These are phyloP conservation scores for Diorhabda elongata DNA, from an alignment of 1,140 invertebrate genomes.

Conservation along the genomic window DNA sequence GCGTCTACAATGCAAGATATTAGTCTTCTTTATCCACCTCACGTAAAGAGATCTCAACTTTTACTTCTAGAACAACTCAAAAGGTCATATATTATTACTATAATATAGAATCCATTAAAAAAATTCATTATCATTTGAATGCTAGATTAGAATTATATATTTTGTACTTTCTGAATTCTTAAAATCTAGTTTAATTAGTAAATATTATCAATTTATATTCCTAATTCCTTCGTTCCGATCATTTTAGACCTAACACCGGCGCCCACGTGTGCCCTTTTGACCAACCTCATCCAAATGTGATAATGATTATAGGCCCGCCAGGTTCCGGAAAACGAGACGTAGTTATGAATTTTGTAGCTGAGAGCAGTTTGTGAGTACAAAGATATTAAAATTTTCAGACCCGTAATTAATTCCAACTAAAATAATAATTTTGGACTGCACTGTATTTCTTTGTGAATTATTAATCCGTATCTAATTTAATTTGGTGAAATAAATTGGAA, in stretches of 20 bases:
- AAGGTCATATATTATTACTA: not conserved
- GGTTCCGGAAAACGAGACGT: slow-evolving; percentile 24
- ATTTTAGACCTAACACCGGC: slow-evolving; percentile 19
- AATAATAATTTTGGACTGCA: slow-evolving; percentile 13
- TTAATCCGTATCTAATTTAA: too few relatives aligned
- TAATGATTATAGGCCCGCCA: slow-evolving; percentile 34
- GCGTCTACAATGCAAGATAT: not conserved
- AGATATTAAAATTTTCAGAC: too few relatives aligned
- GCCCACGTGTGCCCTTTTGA: slow-evolving; percentile 28
- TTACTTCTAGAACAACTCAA: not conserved
- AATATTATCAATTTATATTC: too few relatives aligned
- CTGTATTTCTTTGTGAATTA: too few relatives aligned
- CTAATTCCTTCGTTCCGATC: not conserved
- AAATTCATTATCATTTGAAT: too few relatives aligned
- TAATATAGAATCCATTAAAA: not conserved
- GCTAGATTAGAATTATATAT: too few relatives aligned
- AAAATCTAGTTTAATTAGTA: too few relatives aligned
- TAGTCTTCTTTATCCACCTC: not conserved
- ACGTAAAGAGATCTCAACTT: not conserved
- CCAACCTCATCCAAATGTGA: slow-evolving; percentile 27
- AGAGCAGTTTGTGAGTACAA: too few relatives aligned
- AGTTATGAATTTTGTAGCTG: slow-evolving; percentile 23
- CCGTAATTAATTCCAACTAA: not conserved
- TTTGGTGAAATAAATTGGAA: too few relatives aligned
- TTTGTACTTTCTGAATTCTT: too few relatives aligned